A percentile compares a stretch with the other conserved stretches of the same genome.
These are phyloP conservation scores for Sapayoa aenigma DNA, from an alignment of 2,113 vertebrate genomes.

Conservation along the genomic window DNA sequence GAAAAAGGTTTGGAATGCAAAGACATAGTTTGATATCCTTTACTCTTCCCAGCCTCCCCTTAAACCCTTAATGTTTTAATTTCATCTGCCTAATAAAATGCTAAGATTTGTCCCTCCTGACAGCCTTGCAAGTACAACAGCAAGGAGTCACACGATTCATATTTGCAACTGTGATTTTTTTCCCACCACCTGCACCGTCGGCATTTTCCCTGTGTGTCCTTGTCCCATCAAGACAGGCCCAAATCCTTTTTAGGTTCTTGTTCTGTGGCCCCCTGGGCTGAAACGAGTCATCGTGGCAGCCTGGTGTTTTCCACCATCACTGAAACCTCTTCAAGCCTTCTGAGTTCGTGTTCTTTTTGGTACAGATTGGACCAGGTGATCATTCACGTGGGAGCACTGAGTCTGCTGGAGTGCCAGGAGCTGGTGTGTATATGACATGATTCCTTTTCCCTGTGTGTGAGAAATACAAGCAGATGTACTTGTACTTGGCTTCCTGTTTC, in stretches of 20 bases:
- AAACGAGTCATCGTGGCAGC: neutral
- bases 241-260: neutral
- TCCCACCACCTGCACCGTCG: neutral
- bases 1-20: neutral
- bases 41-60: neutral
- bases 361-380: slow-evolving; percentile 87
- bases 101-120: neutral
- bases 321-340: neutral
- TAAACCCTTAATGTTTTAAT: neutral
- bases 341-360: slow-evolving; percentile 8
- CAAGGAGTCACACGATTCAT: neutral
- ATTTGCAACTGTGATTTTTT: neutral
- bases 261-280: neutral
- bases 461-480: neutral
- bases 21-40: neutral
- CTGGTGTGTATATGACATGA: slow-evolving; percentile 70
- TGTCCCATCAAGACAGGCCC: neutral
- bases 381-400: slow-evolving; percentile 91
- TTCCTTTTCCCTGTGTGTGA: neutral
- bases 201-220: neutral
- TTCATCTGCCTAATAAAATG: neutral
- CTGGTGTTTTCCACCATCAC: neutral
- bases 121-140: neutral
- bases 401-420: slow-evolving; percentile 87
- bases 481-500: neutral